A percentile compares a stretch with the other conserved stretches of the same genome.
phyloP scores from a whole-genome alignment of 2,797 vertebrate species.

The Phrynocephalus forsythii region DNA sequence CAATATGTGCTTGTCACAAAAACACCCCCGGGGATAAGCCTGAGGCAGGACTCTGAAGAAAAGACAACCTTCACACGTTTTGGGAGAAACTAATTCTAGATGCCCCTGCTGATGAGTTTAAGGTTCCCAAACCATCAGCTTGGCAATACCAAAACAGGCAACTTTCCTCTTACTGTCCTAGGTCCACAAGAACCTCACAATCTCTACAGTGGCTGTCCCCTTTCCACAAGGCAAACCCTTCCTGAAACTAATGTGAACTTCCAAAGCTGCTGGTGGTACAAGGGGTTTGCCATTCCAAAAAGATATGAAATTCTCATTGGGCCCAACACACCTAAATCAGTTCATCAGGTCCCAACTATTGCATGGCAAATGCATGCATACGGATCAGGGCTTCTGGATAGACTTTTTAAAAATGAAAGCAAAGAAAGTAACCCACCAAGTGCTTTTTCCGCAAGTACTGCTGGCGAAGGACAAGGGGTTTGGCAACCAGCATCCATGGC shows the following conservation, averaged over 20 bases:
- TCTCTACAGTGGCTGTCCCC: neutral
- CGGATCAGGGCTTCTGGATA: neutral
- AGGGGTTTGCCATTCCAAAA: neutral
- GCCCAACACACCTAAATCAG: neutral
- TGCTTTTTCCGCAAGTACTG: slow-evolving; percentile 89
- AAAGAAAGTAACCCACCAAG: slow-evolving; percentile 85
- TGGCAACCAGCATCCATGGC: slow-evolving; percentile 93
- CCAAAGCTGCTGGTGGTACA: neutral
- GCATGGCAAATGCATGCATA: neutral
- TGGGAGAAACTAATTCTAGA: neutral
- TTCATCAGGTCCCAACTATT: neutral
- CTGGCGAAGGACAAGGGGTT: slow-evolving; percentile 89
- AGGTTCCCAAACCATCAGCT: neutral
- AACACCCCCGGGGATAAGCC: neutral
- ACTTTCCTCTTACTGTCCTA: neutral
- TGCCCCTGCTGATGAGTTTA: neutral
- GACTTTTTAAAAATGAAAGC: slow-evolving; percentile 2
- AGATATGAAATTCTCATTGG: neutral
- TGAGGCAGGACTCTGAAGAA: neutral
- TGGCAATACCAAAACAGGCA: neutral
- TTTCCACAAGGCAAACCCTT: neutral
- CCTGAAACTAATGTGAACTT: neutral
- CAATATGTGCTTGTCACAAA: slow-evolving; percentile 55
- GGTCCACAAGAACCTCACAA: neutral
- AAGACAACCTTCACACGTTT: neutral